Percentiles rank a stretch among this genome's conserved stretches.
Evolutionary conservation across 2,113 vertebrate species (phyloP).

Genomic region (Chaetodon trifascialis): DNA sequence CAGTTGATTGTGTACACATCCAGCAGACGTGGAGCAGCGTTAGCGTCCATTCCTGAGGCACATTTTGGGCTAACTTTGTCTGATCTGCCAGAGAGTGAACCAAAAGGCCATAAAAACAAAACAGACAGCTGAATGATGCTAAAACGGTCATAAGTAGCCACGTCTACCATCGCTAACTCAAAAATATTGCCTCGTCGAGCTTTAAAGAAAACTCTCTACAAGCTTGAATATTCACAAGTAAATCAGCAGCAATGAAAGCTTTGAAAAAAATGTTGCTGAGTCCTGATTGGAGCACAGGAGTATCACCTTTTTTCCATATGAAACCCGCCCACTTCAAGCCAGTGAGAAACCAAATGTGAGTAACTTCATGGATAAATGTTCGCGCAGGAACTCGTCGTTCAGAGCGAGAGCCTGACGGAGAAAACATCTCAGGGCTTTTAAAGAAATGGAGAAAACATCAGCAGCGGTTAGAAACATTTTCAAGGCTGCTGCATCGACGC

Average conservation of each 20-base stretch:
- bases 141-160: neutral
- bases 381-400: too few relatives aligned
- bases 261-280: neutral
- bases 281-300: too few relatives aligned
- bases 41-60: neutral
- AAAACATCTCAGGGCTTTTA: neutral
- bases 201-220: neutral
- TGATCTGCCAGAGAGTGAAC: neutral
- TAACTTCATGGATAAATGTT: neutral
- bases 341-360: too few relatives aligned
- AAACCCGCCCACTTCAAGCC: too few relatives aligned
- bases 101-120: neutral
- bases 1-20: too few relatives aligned
- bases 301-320: too few relatives aligned
- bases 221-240: neutral
- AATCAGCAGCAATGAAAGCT: neutral
- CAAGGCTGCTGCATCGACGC: too few relatives aligned
- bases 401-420: neutral
- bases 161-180: neutral
- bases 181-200: neutral
- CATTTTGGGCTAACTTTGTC: neutral
- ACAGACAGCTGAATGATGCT: neutral
- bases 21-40: neutral
- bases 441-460: too few relatives aligned
- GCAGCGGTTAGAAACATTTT: too few relatives aligned